These are phyloP conservation scores for Hyperopisus bebe DNA, from an alignment of 2,113 vertebrate species.

Conservation along the genomic window DNA sequence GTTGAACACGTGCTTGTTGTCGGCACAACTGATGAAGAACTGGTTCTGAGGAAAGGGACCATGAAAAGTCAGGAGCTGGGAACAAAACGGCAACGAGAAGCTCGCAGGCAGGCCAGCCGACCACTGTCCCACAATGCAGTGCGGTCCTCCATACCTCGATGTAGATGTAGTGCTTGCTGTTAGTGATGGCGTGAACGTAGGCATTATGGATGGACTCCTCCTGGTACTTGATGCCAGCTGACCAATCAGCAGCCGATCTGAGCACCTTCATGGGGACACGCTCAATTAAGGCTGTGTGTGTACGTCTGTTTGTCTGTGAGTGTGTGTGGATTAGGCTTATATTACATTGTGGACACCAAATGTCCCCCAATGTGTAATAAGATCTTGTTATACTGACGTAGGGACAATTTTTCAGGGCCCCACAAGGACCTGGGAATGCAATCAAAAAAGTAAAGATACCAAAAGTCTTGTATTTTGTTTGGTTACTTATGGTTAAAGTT, in stretches of 20 bases:
- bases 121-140: neutral
- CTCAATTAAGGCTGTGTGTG: neutral
- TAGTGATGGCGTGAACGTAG: slow-evolving; percentile 70
- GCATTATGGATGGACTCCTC: slow-evolving; percentile 93
- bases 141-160: slow-evolving; percentile 70
- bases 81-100: neutral
- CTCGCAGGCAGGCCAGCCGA: neutral
- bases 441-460: too few relatives aligned
- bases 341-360: neutral
- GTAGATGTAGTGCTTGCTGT: slow-evolving; percentile 89
- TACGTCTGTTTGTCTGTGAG: neutral
- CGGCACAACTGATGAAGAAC: slow-evolving; percentile 95
- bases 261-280: slow-evolving; percentile 63
- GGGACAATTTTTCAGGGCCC: too few relatives aligned
- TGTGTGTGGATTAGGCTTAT: neutral
- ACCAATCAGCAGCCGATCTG: slow-evolving; percentile 89
- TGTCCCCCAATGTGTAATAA: neutral
- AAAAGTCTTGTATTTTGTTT: too few relatives aligned
- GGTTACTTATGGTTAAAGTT: too few relatives aligned
- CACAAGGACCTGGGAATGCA: too few relatives aligned
- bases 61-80: slow-evolving; percentile 5
- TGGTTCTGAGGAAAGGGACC: slow-evolving; percentile 73
- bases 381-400: too few relatives aligned
- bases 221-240: slow-evolving; percentile 88
- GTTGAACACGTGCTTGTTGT: slow-evolving; percentile 85